phyloP scores from a whole-genome alignment of 1,140 invertebrate species.

The Trichonephila inaurata region DNA sequence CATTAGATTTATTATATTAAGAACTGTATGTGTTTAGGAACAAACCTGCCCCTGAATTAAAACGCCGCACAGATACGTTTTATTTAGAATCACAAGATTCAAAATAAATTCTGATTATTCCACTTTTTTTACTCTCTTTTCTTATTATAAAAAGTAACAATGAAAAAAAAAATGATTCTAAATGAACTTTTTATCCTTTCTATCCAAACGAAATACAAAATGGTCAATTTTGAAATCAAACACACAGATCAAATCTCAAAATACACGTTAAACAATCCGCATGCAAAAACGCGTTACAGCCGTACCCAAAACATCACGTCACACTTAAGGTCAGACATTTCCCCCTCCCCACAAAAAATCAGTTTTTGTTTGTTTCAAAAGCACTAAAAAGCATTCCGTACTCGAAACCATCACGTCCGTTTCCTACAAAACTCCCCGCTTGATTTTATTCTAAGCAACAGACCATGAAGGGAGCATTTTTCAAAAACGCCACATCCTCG shows the following conservation, averaged over 20 bases:
- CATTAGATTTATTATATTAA: too few species aligned
- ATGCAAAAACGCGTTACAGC: neutral
- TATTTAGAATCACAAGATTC: too few species aligned
- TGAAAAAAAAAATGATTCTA: neutral
- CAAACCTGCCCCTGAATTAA: too few species aligned
- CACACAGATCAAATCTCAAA: neutral
- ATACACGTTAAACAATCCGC: neutral
- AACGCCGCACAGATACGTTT: too few species aligned
- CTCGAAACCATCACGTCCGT: neutral
- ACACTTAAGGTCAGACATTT: neutral
- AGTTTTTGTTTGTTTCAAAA: neutral
- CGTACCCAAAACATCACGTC: neutral
- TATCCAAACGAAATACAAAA: neutral
- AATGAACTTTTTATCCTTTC: neutral
- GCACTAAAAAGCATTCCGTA: conserved; percentile 3
- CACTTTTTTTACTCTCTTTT: too few species aligned
- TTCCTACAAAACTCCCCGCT: neutral
- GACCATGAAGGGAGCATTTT: neutral
- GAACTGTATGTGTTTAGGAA: too few species aligned
- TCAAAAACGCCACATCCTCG: neutral
- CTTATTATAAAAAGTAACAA: too few species aligned
- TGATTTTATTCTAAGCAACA: neutral
- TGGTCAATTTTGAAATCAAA: neutral
- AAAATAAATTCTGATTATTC: too few species aligned
- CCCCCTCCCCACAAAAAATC: neutral